A percentile compares a stretch with the other conserved stretches of the same genome.
Conservation (phyloP, 2,797 vertebrate genomes). For the Megalops cyprinoides region DNA sequence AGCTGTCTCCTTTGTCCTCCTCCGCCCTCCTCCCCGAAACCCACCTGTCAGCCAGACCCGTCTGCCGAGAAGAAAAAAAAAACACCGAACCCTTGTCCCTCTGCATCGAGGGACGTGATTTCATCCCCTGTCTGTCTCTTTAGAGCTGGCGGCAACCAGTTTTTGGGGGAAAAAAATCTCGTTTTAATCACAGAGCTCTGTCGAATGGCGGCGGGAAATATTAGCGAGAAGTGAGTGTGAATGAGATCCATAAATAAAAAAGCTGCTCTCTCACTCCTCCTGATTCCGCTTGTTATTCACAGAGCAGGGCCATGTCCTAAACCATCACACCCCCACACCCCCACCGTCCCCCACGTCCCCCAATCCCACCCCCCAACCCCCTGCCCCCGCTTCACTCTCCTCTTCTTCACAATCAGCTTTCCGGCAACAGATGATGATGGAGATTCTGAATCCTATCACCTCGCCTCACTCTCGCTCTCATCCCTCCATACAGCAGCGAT, state of each 20-base stretch:
- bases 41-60: neutral
- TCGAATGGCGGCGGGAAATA: constrained; percentile 1
- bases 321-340: neutral
- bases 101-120: neutral
- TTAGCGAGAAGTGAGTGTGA: constrained; percentile 14
- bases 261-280: constrained; percentile 8
- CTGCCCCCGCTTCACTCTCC: too few relatives aligned
- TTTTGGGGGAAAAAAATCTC: neutral
- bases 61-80: neutral
- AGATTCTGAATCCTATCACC: constrained; percentile 44
- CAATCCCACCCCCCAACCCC: neutral
- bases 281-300: neutral
- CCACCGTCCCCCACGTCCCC: neutral
- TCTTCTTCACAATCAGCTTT: constrained; percentile 13
- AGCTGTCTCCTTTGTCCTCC: neutral
- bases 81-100: neutral
- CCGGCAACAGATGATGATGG: constrained; percentile 42
- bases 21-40: neutral
- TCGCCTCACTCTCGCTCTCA: constrained; percentile 46
- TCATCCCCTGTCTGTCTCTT: neutral
- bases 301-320: constrained; percentile 33
- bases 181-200: constrained; percentile 3
- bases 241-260: constrained; percentile 41
- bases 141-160: neutral
- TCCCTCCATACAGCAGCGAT: constrained; percentile 44